Evolutionary conservation across 2,888 invertebrate genomes (phyloP), one percentile per base, ranked within the genome.

Genomic region (Chrysolina haemoptera): DNA sequence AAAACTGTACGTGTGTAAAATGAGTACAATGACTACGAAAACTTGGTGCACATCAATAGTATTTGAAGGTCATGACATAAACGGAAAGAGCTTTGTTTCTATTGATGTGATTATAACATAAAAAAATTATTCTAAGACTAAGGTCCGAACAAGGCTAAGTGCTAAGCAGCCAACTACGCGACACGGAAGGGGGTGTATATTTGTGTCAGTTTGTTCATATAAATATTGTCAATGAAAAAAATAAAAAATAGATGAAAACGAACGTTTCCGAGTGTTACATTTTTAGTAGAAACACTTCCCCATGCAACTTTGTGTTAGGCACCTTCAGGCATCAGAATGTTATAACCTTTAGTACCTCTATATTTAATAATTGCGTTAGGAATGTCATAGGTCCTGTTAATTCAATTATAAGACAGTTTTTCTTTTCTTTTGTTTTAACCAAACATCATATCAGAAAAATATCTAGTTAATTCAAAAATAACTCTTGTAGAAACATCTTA

Each of bases 81-180:
- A 59, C 27, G 48, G 18, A 67, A 18, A 67, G 9, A 16, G 46
- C 12, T 40, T 53, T 35, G 40, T 40, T 18, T 50, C n/a, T 20
- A n/a, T 50, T 40, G 67, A 41, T 41, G 55, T 41, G 67, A 50
- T 41, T 12, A 70, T 63, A 53, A 43, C 27, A 70, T 50, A 66
- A 70, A 75, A 66, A 50, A 69, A 73, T 53, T 72, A 70, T 55
- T 77, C 74, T 78, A 78, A 72, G 77, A 80, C 78, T 80, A 79
- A 79, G 79, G 77, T 68, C 76, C 64, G 69, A 83, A 83, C 84
- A 84, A 85, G 85, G 85, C 84, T 83, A 68, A 82, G 87, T 87
- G 87, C 86, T 85, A 85, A 85, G 87, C 87, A 84, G 83, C 77
- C 80, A 81, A 80, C 84, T 84, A 85, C 82, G 82, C 82, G 76